Evolutionary conservation across 1,140 invertebrate genomes (phyloP), one percentile per base, ranked within the genome.

Genomic region (Drosophila pallidifrons): DNA sequence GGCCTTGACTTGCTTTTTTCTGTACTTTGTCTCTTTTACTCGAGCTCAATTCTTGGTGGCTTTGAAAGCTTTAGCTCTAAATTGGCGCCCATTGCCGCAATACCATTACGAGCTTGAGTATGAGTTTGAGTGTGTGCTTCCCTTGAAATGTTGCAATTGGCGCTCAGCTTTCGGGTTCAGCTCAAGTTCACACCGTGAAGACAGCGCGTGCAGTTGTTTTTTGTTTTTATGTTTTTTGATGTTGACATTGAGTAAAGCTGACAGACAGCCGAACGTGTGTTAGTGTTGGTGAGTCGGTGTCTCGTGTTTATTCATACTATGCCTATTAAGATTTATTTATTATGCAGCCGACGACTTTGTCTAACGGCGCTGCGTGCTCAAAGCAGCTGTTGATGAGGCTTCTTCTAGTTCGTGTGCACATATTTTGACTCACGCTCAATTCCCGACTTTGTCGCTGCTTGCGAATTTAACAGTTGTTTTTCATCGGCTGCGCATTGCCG

Each of bases 1-100:
- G 74, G 61, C 83, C 83, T 88, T 87, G 79, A 82, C 74, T 88
- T 69, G 64, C 63, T 77, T 82, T 64, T 75, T 45, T 52, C 45
- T 41, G 16, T 49, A 3, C 45, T 69, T 49, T 16, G 15, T 55
- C 66, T 30, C 32, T 38, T 16, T 30, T 32, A 13, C 28, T 5
- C 28, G 16, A 11, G 55, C 38, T 35, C 66, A 10, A 5, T 38
- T 30, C 16, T 38, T 13, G 7, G n/a, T 55, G 51, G 15, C 63
- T 58, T 66, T 47, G 46, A 15, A 6, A 52, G 71, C 63, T 59
- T 60, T 35, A 25, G 38, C 38, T 46, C 54, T 71, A 35, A 71
- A 70, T 72, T 61, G 59, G 74, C 41, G 46, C 43, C 38, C 46
- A 72, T 72, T 72, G 64, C 55, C 47, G 11, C 45, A 41, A 54